Evolutionary conservation across 2,113 vertebrate genomes (phyloP).

Genomic region (Callorhinus ursinus): DNA sequence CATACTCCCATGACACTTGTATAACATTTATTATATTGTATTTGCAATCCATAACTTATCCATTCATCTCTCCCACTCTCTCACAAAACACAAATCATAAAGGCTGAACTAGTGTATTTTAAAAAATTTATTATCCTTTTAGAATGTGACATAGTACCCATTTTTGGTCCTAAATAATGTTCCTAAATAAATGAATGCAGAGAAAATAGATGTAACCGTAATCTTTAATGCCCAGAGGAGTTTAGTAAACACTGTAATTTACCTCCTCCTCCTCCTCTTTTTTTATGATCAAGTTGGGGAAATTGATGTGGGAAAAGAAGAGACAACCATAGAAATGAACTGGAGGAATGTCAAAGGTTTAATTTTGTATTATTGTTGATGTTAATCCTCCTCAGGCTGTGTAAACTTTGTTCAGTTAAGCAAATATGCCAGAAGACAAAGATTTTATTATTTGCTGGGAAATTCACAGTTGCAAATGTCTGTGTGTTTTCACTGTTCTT

Average conservation of each 20-base stretch:
- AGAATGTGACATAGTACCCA: background rate
- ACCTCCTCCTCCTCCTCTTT: background rate
- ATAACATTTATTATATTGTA: background rate
- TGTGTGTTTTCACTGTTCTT: constrained; percentile 70
- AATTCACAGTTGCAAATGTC: constrained; percentile 75
- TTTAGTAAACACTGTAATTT: background rate
- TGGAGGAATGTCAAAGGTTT: constrained; percentile 79
- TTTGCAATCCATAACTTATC: background rate
- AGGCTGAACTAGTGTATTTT: background rate
- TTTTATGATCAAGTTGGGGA: background rate
- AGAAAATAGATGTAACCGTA: background rate
- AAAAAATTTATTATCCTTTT: background rate
- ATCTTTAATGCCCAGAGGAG: background rate
- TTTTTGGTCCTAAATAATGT: constrained; percentile 1
- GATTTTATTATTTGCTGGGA: constrained; percentile 78
- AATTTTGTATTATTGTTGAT: constrained; percentile 79
- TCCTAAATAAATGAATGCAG: background rate
- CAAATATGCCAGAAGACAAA: constrained; percentile 77
- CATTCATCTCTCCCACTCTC: background rate
- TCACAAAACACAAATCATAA: background rate
- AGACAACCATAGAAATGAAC: constrained; percentile 64
- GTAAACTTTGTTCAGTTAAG: constrained; percentile 80
- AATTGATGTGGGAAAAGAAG: background rate
- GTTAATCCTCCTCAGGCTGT: constrained; percentile 75
- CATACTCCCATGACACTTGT: background rate